phyloP scores from a whole-genome alignment of 2,113 vertebrate species.

The Puntigrus tetrazona region DNA sequence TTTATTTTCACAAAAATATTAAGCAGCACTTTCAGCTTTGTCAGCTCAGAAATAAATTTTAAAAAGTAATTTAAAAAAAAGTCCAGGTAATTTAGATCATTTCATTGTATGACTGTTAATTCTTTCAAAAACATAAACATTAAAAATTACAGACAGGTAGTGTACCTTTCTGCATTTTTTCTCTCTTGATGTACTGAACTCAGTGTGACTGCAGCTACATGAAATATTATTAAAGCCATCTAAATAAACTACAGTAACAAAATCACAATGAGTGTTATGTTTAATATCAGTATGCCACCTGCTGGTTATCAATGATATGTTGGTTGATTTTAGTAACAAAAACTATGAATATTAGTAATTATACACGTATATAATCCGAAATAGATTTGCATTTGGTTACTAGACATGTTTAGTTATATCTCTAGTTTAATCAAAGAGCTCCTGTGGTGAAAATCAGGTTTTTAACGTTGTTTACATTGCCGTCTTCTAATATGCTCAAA shows the following conservation, averaged over 20 bases:
- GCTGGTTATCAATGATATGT: background rate
- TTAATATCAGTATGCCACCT: conserved; percentile 20
- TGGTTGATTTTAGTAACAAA: background rate
- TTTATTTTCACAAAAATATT: background rate
- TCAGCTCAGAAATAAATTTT: background rate
- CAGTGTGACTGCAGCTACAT: background rate
- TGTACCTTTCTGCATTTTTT: background rate
- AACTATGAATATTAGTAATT: background rate
- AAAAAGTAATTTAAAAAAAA: background rate
- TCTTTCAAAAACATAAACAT: background rate
- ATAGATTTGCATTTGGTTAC: background rate
- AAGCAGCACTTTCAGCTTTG: background rate
- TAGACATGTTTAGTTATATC: background rate
- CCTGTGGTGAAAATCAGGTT: background rate
- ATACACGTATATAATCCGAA: background rate
- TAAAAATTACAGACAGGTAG: background rate
- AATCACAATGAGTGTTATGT: background rate
- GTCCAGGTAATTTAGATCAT: background rate
- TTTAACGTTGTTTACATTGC: background rate
- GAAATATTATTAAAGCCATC: background rate
- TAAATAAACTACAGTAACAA: background rate
- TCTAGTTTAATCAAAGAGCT: too few species aligned
- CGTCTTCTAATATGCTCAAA: background rate
- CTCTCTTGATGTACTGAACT: background rate
- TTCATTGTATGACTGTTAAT: background rate